Percentiles rank a stretch among this genome's conserved stretches.
Conservation (phyloP, 2,113 vertebrate genomes). For the Myiozetetes cayanensis region DNA sequence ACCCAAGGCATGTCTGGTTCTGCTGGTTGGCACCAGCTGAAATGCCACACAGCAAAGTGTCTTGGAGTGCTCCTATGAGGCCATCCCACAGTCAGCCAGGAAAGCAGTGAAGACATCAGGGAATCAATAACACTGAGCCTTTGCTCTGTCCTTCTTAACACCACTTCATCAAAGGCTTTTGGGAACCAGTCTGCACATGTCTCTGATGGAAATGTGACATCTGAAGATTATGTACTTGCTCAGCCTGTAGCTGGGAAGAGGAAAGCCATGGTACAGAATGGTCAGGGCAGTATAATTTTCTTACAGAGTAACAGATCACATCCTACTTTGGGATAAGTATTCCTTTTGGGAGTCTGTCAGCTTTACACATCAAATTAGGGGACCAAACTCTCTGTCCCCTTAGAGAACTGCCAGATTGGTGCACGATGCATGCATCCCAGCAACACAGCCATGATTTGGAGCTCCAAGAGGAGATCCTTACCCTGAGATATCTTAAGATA, state of each 20-base stretch:
- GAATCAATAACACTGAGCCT: background rate
- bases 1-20: background rate
- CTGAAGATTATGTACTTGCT: background rate
- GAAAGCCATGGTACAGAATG: background rate
- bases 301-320: background rate
- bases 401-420: background rate
- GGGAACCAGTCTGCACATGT: background rate
- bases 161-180: background rate
- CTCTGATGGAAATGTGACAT: background rate
- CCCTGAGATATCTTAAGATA: background rate
- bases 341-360: background rate
- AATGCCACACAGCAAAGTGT: background rate
- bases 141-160: background rate
- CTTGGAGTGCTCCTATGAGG: background rate
- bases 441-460: background rate
- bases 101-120: background rate
- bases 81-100: background rate
- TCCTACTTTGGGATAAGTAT: background rate
- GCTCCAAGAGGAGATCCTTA: background rate
- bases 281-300: background rate
- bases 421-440: background rate
- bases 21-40: background rate
- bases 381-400: background rate
- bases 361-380: background rate
- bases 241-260: background rate